Base-by-base conservation (phyloP, 35 echinoderm and acorn worm species). In the Apostichopus japonicus region DNA sequence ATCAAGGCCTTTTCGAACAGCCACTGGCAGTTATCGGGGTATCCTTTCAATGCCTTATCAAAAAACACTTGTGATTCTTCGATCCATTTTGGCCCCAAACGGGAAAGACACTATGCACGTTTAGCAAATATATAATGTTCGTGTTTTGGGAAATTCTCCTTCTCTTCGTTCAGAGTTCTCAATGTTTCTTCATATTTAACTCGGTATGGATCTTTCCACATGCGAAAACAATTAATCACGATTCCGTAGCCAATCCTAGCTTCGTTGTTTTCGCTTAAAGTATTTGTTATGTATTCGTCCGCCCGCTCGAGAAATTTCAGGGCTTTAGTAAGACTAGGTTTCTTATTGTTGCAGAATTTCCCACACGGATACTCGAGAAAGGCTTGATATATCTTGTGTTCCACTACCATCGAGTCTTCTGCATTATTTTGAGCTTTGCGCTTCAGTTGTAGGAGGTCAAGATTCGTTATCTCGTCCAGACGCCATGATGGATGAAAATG, bases 231-330 rank as follows among this genome's bases (percentile, higher is more conserved):
- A 6, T 88, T 71, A 8, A 88, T 72, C 2, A 88, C 56, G 24
- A 88, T 88, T 6, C 86, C 86, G 67, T 88, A 88, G 22, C 86
- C 86, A 65, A 88, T 88, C 22, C 10, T 14, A 53, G 86, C 86
- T 63, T 11, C 56, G 15, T 7, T 14, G 51, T 88, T 33, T 24
- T 4, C 10, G 10, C 17, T 21, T 19, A 27, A 51, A 14, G 21
- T 16, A 10, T 5, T 24, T 19, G 17, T 25, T 1, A 72, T 44
- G 24, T n/a, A 21, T 10, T 67, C 6, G 15, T 72, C 86, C 0
- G 86, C 86, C 15, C 5, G 52, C 8, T 54, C 8, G 5, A 88
- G 61, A 44, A 61, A 73, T 1, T 24, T 0, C 1, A 72, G 23
- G 22, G 86, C 86, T 70, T 70, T 62, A 17, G 3, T 44, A 6